A percentile compares a stretch with the other conserved stretches of the same genome.
These are phyloP conservation scores for Cheilosia soror DNA, from an alignment of 2,888 invertebrate genomes.

Conservation along the genomic window DNA sequence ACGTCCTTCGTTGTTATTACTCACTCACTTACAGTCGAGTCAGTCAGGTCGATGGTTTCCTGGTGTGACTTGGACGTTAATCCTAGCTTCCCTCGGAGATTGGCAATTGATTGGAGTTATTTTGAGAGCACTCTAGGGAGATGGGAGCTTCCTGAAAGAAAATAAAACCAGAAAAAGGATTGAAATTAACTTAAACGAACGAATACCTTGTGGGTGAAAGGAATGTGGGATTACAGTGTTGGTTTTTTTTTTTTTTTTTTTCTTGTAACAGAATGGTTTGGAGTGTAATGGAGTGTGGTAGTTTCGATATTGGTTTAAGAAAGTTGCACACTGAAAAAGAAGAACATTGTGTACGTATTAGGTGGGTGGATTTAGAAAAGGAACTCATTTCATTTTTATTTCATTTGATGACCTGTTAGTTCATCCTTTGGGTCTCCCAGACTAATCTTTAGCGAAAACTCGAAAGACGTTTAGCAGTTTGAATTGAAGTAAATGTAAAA, in stretches of 20 bases:
- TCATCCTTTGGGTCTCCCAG: too few species aligned
- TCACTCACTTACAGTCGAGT: constrained; percentile 43
- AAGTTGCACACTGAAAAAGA: too few species aligned
- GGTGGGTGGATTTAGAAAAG: too few species aligned
- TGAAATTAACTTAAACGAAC: constrained; percentile 17
- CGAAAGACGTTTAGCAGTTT: too few species aligned
- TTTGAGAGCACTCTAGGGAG: constrained; percentile 27
- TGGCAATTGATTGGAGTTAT: constrained; percentile 67
- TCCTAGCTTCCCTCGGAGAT: constrained; percentile 49
- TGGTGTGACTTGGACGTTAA: constrained; percentile 48
- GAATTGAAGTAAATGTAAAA: too few species aligned
- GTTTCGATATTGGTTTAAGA: not conserved
- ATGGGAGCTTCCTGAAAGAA: constrained; percentile 46
- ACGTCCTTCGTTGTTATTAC: constrained; percentile 30
- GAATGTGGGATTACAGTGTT: not conserved
- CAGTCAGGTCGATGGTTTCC: constrained; percentile 46
- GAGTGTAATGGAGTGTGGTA: not conserved
- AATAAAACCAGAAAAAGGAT: constrained; percentile 10
- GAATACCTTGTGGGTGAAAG: not conserved
- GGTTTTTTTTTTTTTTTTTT: not conserved
- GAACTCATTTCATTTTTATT: too few species aligned
- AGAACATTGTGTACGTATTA: too few species aligned
- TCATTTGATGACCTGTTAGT: too few species aligned
- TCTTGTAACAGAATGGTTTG: too few species aligned
- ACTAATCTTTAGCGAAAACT: too few species aligned